Percentiles rank a stretch among this genome's conserved stretches.
phyloP scores from a whole-genome alignment of 2,797 vertebrate species.

The Xerus rutilus region DNA sequence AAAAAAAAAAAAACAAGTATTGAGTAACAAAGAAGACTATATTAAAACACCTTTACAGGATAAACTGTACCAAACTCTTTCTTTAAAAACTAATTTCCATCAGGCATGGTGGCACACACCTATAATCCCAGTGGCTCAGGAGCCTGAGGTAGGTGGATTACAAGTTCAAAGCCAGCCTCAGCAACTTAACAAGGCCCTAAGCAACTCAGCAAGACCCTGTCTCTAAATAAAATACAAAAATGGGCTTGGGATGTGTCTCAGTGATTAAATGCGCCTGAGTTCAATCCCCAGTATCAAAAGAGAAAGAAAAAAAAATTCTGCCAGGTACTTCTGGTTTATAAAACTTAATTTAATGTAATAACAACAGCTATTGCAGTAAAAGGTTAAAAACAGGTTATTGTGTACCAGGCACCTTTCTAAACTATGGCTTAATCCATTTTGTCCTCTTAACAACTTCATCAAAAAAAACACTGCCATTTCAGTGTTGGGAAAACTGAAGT shows the following conservation, averaged over 20 bases:
- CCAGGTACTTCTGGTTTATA: conserved; percentile 1
- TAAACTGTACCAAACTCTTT: conserved; percentile 28
- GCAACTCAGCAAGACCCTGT: too few relatives aligned
- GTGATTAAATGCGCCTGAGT: too few relatives aligned
- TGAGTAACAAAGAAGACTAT: conserved; percentile 54
- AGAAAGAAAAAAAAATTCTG: background rate
- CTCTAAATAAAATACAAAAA: too few relatives aligned
- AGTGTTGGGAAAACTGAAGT: conserved; percentile 27
- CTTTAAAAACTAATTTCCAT: conserved; percentile 43
- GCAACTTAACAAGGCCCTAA: too few relatives aligned
- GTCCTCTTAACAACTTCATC: background rate
- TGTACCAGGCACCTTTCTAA: conserved; percentile 17
- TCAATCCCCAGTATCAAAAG: too few relatives aligned
- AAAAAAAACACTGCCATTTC: conserved; percentile 49
- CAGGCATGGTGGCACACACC: background rate
- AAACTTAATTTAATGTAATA: conserved; percentile 55
- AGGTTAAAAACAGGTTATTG: background rate
- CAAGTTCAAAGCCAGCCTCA: too few relatives aligned
- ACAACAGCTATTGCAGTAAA: background rate
- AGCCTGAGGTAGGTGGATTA: too few relatives aligned
- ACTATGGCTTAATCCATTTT: background rate
- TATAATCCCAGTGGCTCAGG: too few relatives aligned
- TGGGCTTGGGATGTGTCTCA: too few relatives aligned
- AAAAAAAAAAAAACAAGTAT: background rate
- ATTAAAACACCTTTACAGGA: conserved; percentile 53